Percentiles rank a stretch among this genome's conserved stretches.
These are phyloP conservation scores for Melopsittacus undulatus DNA, from an alignment of 2,797 vertebrate species.

Conservation along the genomic window DNA sequence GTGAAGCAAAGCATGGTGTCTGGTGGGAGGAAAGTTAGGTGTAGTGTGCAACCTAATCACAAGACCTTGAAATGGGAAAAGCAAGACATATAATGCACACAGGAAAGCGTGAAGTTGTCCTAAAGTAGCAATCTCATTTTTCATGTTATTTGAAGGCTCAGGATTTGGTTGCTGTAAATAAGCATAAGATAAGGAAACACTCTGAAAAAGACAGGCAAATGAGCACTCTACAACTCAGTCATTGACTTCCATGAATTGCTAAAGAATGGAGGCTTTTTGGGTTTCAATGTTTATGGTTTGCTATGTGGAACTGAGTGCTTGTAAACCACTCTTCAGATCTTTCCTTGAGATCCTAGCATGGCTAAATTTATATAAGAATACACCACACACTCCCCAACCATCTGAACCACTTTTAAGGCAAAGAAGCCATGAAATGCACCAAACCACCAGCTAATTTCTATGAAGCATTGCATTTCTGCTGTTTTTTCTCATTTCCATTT, in stretches of 20 bases:
- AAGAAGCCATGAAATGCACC: background rate
- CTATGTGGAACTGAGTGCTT: background rate
- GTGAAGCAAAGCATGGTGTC: background rate
- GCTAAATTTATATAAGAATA: background rate
- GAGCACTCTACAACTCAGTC: background rate
- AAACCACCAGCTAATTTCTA: background rate
- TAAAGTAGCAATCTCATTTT: background rate
- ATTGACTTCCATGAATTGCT: background rate
- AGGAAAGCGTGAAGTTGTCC: background rate
- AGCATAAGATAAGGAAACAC: background rate
- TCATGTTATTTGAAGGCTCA: background rate
- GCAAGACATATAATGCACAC: fast-evolving
- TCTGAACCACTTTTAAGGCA: background rate
- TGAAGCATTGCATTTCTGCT: background rate
- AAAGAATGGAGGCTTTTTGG: background rate
- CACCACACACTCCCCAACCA: background rate
- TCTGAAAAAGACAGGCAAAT: background rate
- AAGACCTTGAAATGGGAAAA: background rate
- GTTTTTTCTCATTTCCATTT: background rate
- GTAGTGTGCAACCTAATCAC: background rate
- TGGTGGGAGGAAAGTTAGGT: background rate
- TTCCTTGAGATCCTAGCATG: background rate
- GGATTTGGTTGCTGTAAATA: background rate
- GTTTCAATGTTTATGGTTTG: background rate
- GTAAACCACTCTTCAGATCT: background rate